phyloP scores from a whole-genome alignment of 2,797 vertebrate species.

The Streptopelia turtur region DNA sequence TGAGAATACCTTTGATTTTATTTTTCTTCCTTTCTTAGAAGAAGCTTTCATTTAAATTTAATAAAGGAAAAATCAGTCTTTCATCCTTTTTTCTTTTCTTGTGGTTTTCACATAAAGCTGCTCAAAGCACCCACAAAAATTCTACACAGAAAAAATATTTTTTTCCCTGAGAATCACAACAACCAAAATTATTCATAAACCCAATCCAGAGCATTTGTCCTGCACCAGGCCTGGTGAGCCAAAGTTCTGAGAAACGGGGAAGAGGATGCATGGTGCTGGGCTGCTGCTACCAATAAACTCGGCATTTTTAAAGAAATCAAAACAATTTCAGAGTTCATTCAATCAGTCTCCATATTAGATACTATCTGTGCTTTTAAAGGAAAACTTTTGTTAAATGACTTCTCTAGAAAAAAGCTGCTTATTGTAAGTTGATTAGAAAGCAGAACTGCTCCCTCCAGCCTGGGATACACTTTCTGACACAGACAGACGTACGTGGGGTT shows the following conservation, averaged over 20 bases:
- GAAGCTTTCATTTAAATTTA: conserved; percentile 57
- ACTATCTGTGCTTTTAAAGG: not conserved
- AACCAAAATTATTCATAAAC: not conserved
- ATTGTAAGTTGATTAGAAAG: not conserved
- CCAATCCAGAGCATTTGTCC: fast-evolving
- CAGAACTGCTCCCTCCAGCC: not conserved
- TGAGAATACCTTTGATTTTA: conserved; percentile 10
- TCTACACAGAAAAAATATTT: not conserved
- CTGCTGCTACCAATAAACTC: not conserved
- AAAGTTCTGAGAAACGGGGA: not conserved
- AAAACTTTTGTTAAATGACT: not conserved
- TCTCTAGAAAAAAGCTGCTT: not conserved
- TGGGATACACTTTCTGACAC: fast-evolving
- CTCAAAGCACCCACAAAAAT: not conserved
- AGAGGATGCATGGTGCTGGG: fast-evolving
- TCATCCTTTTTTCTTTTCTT: not conserved
- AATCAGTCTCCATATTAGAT: fast-evolving
- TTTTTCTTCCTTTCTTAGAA: conserved; percentile 13
- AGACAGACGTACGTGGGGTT: fast-evolving
- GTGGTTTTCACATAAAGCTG: not conserved
- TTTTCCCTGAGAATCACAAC: not conserved
- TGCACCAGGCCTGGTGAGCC: fast-evolving
- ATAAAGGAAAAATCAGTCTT: conserved; percentile 29
- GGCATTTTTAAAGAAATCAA: not conserved
- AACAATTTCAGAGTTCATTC: not conserved